Base-by-base conservation (phyloP, 2,888 invertebrate genomes). In the Lasius fuliginosus region DNA sequence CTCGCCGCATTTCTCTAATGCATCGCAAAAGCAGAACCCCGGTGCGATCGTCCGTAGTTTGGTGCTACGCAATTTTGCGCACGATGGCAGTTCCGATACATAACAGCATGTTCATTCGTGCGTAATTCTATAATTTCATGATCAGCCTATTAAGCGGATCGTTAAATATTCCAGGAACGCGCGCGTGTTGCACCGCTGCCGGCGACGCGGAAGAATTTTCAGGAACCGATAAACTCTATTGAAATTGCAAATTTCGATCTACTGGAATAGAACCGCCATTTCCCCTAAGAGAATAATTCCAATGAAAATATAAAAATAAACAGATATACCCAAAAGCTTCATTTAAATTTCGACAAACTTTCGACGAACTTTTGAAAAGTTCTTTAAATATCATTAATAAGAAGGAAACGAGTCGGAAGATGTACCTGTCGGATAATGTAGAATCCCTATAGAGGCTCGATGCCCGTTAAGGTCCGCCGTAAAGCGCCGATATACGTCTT, bases 71-170 rank as follows among this genome's bases (percentile, higher is more conserved):
- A 83, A 87, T 89, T 87, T 83, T 58, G 40, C 11, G 27, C 40
- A 23, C 53, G 46, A 56, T 27, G 46, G n/a, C 33, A 56, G 15
- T 64, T 53, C 36, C 74, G 75, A 88, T 83, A 75, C 76, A 87
- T 88, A 85, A 86, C 77, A 76, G 42, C 36, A 18, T 53, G 36
- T 11, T 11, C 23, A 40, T 71, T 42, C 83, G 82, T 76, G 82
- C 79, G 82, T 86, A 89, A 87, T 87, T 89, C 69, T 71, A 64
- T 82, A 85, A 85, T 89, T 68, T 76, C 77, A 58, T 74, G 79
- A 89, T 75, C 82, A 49, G 27, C 33, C 84, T 77, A 90, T 91
- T 90, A 87, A 75, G 86, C 88, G 85, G 83, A 67, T 86, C 87
- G 83, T 83, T 87, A 88, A 91, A 87, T 90, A 90, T 87, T 91